Evolutionary conservation across 2,797 vertebrate species (phyloP).

Genomic region (Toxotes lorentzi): DNA sequence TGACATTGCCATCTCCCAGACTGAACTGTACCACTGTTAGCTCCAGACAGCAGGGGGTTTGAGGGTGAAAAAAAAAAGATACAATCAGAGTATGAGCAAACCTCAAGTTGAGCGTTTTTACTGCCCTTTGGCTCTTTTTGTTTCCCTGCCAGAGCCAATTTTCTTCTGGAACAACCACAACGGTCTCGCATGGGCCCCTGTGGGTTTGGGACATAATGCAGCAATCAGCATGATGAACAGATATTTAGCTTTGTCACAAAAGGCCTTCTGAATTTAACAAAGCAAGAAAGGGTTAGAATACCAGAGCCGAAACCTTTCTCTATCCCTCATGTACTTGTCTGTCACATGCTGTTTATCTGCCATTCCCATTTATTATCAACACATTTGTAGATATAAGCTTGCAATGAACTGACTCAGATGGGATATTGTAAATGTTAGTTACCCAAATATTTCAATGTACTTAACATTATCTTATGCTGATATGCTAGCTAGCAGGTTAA

Average conservation of each 20-base stretch:
- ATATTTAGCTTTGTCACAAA: conserved; percentile 27
- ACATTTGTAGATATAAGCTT: not conserved
- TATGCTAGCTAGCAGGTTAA: no score
- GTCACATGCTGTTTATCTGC: conserved; percentile 6
- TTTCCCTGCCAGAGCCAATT: conserved; percentile 52
- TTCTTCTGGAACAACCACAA: conserved; percentile 30
- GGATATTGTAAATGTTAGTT: not conserved
- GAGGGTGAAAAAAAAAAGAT: not conserved
- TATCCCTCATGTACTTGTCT: not conserved
- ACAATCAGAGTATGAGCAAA: conserved; percentile 44
- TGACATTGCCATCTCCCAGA: conserved; percentile 32
- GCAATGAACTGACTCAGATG: not conserved
- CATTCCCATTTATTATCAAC: not conserved
- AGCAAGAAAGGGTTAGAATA: not conserved
- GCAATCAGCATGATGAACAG: conserved; percentile 16
- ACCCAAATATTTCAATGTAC: no score
- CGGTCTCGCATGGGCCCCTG: conserved; percentile 42
- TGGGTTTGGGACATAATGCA: conserved; percentile 34
- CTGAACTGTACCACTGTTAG: conserved; percentile 55
- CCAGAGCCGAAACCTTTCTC: not conserved
- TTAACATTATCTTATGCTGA: no score
- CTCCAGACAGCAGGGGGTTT: conserved; percentile 34
- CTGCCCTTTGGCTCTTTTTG: conserved; percentile 60
- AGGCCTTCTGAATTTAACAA: not conserved
- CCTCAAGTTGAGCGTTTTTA: conserved; percentile 54